Evolutionary conservation across 92 coral and sea anemone genomes (phyloP), one percentile per base, ranked within the genome.

Genomic region (Actinernus sp.): DNA sequence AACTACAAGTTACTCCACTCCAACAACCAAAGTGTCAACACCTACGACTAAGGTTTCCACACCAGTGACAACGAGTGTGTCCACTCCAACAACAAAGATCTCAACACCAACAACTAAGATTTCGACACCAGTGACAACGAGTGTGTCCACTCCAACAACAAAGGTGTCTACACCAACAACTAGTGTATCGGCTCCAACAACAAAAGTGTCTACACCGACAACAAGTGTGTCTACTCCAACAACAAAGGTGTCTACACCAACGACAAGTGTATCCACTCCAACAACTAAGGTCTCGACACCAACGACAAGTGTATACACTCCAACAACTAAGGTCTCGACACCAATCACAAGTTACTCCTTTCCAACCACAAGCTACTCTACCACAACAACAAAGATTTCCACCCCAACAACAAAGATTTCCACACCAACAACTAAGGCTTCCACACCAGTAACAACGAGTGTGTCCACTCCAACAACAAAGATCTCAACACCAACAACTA

Each of bases 381-480:
- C 38, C 0, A 18, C 49, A 3, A 25, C 37, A 11, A 16, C 49
- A 1, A 24, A 11, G 31, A 7, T 24, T 10, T 28, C 59, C 31
- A 11, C 59, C 37, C 1, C 34, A 58, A 34, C n/a, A 17, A 66
- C 14, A 18, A 1, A 12, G 2, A n/a, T 58, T 24, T 13, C 14
- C 5, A n/a, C 1, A 0, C 2, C 26, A 14, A 38, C 33, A 1
- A 9, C 31, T 2, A 61, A 61, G 19, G 61, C 45, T 13, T 44
- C 87, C 21, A 26, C 75, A 0, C 30, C 87, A 11, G 33, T 27
- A 11, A 27, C 73, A 0, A 64, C 87, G 26, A 25, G 68, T 13
- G 49, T 68, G 10, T 61, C 87, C 2, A 70, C 65, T 12, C 44
- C 65, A n/a, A 21, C 57, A 16, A 57, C 78, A 1, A 69, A 12